Evolutionary conservation across 1,140 invertebrate genomes (phyloP).

Genomic region (Stegodyphus dumicola): DNA sequence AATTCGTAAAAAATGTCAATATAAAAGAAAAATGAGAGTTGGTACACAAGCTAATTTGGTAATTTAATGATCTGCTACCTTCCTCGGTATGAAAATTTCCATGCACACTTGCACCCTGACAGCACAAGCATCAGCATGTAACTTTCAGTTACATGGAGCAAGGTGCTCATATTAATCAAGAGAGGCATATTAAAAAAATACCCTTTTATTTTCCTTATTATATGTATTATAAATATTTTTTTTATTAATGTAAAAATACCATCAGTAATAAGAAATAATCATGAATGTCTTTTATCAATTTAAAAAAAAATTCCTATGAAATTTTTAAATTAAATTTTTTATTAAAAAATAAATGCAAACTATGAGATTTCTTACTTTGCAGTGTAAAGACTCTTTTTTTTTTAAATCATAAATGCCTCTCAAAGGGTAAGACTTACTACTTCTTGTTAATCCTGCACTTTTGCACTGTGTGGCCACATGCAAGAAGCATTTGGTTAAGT

Average conservation of each 20-base stretch:
- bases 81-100: not conserved
- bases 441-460: slow-evolving; percentile 49
- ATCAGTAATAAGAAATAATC: no score
- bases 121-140: slow-evolving; percentile 58
- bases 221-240: not conserved
- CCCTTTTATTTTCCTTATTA: slow-evolving; percentile 1
- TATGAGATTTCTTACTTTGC: no score
- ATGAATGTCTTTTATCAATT: no score
- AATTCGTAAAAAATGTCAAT: not conserved
- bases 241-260: not conserved
- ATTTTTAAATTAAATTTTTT: not conserved
- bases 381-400: not conserved
- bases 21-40: not conserved
- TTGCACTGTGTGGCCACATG: slow-evolving; percentile 16
- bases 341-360: not conserved
- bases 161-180: not conserved
- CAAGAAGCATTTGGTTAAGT: slow-evolving; percentile 60
- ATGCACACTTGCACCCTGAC: slow-evolving; percentile 36
- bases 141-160: slow-evolving; percentile 52
- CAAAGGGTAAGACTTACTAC: slow-evolving; percentile 43
- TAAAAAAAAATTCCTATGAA: no score
- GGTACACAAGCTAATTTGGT: not conserved
- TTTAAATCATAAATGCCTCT: not conserved
- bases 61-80: not conserved
- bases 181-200: not conserved